Evolutionary conservation across 2,888 invertebrate genomes (phyloP), one percentile per base, ranked within the genome.

Genomic region (Allacma fusca): DNA sequence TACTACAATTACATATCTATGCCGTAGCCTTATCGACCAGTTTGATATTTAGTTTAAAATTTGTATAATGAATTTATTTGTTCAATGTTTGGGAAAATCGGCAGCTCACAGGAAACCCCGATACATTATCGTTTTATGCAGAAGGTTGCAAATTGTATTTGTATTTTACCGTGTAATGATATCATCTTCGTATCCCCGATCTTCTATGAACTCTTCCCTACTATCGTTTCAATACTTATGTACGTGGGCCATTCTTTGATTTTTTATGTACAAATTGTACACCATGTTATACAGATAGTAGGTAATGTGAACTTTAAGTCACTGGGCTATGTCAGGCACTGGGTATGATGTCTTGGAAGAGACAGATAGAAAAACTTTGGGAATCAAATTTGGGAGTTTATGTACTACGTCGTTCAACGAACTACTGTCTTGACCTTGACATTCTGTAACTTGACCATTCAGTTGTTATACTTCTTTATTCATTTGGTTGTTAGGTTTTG

Each of bases 121-220:
- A 70, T 23, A 44, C 12, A 24, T 70, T 9, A 44, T 26, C 0
- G 16, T 12, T 23, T 0, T 44, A 9, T 70, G n/a, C 24, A 43
- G 23, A 26, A 19, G 43, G 26, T n/a, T 70, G 21, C 69, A 70
- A 24, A 23, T 70, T 0, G n/a, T 70, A n/a, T n/a, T n/a, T n/a
- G n/a, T n/a, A n/a, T n/a, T n/a, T n/a, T n/a, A n/a, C n/a, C n/a
- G n/a, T n/a, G n/a, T n/a, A n/a, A n/a, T n/a, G n/a, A n/a, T n/a
- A n/a, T n/a, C n/a, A n/a, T n/a, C n/a, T n/a, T n/a, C n/a, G n/a
- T n/a, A n/a, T n/a, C n/a, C n/a, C n/a, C n/a, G n/a, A n/a, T n/a
- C n/a, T n/a, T n/a, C n/a, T n/a, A n/a, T n/a, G n/a, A n/a, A n/a
- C n/a, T n/a, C n/a, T n/a, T n/a, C n/a, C n/a, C n/a, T n/a, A n/a